phyloP scores from a whole-genome alignment of 2,888 invertebrate genomes.

The Noctua pronuba region DNA sequence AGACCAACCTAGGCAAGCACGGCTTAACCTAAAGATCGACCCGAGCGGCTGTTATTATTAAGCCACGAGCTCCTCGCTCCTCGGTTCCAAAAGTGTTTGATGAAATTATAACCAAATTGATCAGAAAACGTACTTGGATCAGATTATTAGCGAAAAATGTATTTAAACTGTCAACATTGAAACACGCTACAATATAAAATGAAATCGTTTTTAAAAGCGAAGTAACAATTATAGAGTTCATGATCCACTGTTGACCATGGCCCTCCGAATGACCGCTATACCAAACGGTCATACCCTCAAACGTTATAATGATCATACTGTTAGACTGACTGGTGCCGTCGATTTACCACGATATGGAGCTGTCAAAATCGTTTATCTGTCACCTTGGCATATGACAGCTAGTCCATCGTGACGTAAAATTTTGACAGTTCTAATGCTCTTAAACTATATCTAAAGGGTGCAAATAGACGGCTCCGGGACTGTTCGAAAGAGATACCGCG shows the following conservation, averaged over 20 bases:
- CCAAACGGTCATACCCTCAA: not conserved
- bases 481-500: too few relatives aligned
- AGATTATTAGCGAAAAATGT: not conserved
- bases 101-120: not conserved
- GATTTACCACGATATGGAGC: not conserved
- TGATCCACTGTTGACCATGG: not conserved
- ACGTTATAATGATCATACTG: not conserved
- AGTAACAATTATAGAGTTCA: constrained; percentile 2
- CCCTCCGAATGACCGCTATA: not conserved
- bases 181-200: not conserved
- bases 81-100: not conserved
- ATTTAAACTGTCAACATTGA: not conserved
- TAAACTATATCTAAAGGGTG: not conserved
- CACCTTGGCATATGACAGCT: not conserved
- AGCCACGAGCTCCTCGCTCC: too few relatives aligned
- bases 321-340: not conserved
- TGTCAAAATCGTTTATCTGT: not conserved
- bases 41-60: too few relatives aligned
- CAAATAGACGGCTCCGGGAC: too few relatives aligned
- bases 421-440: not conserved
- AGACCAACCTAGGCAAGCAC: too few relatives aligned
- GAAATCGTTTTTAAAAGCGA: not conserved
- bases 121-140: not conserved
- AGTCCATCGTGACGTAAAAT: not conserved
- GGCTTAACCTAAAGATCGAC: too few relatives aligned